These are phyloP conservation scores for Elaphurus davidianus DNA, from an alignment of 2,113 vertebrate genomes.

Conservation along the genomic window DNA sequence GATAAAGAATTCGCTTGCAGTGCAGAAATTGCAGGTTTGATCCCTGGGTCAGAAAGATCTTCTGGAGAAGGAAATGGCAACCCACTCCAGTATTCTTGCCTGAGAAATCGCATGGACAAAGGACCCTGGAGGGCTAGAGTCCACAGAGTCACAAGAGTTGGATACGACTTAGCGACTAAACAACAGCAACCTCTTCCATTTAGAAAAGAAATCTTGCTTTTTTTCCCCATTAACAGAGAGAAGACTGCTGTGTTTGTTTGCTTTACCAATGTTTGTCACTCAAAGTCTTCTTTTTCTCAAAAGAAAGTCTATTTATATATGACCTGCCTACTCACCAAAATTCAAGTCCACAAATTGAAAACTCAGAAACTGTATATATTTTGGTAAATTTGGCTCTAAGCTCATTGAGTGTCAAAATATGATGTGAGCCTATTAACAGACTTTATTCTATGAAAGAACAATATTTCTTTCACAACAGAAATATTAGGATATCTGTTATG, in stretches of 20 bases:
- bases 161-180: not conserved
- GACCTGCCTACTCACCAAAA: not conserved
- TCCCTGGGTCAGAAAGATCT: not conserved
- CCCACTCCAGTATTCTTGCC: not conserved
- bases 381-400: not conserved
- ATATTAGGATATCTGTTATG: not conserved
- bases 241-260: not conserved
- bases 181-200: not conserved
- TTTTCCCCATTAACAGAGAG: not conserved
- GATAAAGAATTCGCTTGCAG: not conserved
- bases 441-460: not conserved
- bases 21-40: not conserved
- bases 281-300: not conserved
- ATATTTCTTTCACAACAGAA: not conserved
- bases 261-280: not conserved
- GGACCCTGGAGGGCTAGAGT: not conserved
- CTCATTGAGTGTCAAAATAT: not conserved
- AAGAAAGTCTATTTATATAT: not conserved
- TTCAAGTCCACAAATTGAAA: not conserved
- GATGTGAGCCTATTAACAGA: not conserved
- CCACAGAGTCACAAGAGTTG: not conserved
- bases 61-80: not conserved
- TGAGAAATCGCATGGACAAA: not conserved
- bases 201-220: not conserved
- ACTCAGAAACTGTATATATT: not conserved